Evolutionary conservation across 2,888 invertebrate species (phyloP).

Genomic region (Ganaspis brasiliensis): DNA sequence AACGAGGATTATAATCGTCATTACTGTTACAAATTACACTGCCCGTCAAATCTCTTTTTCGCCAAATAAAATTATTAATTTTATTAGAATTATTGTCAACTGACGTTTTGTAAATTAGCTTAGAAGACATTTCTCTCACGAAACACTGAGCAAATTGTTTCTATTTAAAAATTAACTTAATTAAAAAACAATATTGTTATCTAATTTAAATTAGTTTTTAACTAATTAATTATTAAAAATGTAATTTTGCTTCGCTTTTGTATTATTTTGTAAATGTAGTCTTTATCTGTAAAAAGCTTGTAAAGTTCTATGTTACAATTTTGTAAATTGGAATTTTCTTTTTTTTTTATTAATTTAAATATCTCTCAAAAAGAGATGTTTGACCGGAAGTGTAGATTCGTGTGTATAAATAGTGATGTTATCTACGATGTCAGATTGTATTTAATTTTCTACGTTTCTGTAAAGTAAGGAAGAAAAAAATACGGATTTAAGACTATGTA

Average conservation of each 20-base stretch:
- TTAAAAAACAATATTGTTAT: too few species aligned
- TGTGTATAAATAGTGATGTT: slow-evolving; percentile 38
- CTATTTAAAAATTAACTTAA: too few species aligned
- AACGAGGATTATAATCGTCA: slow-evolving; percentile 31
- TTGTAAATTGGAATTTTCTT: slow-evolving; percentile 27
- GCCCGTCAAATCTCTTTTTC: slow-evolving; percentile 33
- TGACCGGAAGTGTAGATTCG: slow-evolving; percentile 33
- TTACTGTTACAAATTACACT: slow-evolving; percentile 24
- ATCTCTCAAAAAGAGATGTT: slow-evolving; percentile 26
- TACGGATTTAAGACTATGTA: slow-evolving; percentile 27
- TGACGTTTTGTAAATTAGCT: neutral
- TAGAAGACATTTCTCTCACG: neutral
- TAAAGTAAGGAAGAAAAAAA: slow-evolving; percentile 25
- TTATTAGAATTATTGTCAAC: neutral
- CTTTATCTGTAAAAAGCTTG: slow-evolving; percentile 18
- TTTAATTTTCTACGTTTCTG: slow-evolving; percentile 44
- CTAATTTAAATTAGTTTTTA: too few species aligned
- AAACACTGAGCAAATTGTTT: slow-evolving; percentile 26
- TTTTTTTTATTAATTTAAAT: neutral
- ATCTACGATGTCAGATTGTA: slow-evolving; percentile 34
- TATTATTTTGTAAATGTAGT: slow-evolving; percentile 27
- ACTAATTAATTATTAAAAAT: too few species aligned
- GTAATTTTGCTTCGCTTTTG: neutral
- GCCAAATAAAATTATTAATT: neutral
- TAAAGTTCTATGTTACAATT: slow-evolving; percentile 19